phyloP scores from a whole-genome alignment of 2,797 vertebrate species.

The Dermochelys coriacea region DNA sequence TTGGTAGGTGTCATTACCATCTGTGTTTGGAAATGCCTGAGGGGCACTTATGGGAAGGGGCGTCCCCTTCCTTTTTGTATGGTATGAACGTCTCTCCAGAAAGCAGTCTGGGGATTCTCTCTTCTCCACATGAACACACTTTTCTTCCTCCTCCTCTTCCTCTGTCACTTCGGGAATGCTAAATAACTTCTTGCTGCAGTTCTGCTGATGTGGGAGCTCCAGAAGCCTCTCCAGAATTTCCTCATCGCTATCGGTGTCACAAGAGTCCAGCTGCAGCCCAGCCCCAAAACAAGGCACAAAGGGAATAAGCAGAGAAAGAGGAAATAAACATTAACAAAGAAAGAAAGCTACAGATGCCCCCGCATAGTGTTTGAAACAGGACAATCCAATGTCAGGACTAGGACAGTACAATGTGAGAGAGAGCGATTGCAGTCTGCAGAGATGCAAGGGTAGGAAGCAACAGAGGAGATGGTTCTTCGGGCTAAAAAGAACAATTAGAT shows the following conservation, averaged over 20 bases:
- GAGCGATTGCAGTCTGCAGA: conserved; percentile 27
- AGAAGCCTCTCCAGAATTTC: conserved; percentile 92
- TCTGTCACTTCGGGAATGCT: conserved; percentile 94
- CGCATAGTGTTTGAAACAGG: conserved; percentile 23
- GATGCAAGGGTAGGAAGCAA: conserved; percentile 40
- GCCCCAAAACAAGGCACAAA: conserved; percentile 60
- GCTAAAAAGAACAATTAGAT: conserved; percentile 43
- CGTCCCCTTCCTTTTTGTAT: conserved; percentile 1
- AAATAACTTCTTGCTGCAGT: conserved; percentile 89
- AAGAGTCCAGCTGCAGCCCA: conserved; percentile 80
- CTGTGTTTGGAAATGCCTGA: conserved; percentile 14
- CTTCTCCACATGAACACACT: conserved; percentile 19
- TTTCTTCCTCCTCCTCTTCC: conserved; percentile 78
- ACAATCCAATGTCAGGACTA: background rate
- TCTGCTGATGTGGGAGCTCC: conserved; percentile 88
- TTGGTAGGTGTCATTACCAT: background rate
- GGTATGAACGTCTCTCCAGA: background rate
- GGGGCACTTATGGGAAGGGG: background rate
- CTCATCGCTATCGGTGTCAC: conserved; percentile 94
- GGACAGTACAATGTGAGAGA: conserved; percentile 66
- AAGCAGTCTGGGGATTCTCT: background rate
- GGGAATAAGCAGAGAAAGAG: conserved; percentile 69
- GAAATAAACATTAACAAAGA: conserved; percentile 71
- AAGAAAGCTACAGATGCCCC: conserved; percentile 36
- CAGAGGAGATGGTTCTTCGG: conserved; percentile 49